phyloP scores from a whole-genome alignment of 2,113 vertebrate species.

The Nesogale talazaci region DNA sequence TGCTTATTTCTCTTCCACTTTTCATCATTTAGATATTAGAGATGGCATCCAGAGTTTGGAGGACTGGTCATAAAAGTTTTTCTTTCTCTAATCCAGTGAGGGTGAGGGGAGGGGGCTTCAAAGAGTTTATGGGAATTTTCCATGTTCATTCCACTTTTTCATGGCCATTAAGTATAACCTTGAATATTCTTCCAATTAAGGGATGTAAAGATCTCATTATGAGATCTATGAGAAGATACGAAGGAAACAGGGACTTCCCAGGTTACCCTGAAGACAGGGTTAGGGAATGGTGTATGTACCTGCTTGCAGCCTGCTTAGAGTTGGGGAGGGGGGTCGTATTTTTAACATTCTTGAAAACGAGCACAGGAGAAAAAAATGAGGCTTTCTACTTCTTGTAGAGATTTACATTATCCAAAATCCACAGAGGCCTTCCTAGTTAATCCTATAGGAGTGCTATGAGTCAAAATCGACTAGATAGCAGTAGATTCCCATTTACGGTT shows the following conservation, averaged over 20 bases:
- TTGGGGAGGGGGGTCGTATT: background rate
- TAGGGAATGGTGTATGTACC: background rate
- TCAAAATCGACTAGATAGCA: too few species aligned
- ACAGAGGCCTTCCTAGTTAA: too few species aligned
- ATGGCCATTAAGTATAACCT: too few species aligned
- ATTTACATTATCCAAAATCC: too few species aligned
- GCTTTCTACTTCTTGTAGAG: too few species aligned
- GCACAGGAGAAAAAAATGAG: background rate
- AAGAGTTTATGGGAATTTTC: too few species aligned
- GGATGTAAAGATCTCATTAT: background rate
- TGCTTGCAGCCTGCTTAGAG: background rate
- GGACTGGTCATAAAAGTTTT: background rate
- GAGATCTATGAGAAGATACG: background rate
- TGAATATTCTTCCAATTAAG: background rate
- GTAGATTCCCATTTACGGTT: too few species aligned
- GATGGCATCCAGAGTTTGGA: background rate
- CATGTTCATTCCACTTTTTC: too few species aligned
- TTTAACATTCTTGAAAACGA: constrained; percentile 20
- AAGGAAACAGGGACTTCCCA: background rate
- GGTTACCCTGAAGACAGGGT: background rate
- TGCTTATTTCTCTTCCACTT: constrained; percentile 25
- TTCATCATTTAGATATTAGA: constrained; percentile 32
- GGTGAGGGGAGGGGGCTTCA: too few species aligned
- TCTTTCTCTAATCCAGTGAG: background rate
- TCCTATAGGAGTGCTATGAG: too few species aligned